A percentile compares a stretch with the other conserved stretches of the same genome.
These are phyloP conservation scores for Hemibagrus guttatus DNA, from an alignment of 2,797 vertebrate species.

Conservation along the genomic window DNA sequence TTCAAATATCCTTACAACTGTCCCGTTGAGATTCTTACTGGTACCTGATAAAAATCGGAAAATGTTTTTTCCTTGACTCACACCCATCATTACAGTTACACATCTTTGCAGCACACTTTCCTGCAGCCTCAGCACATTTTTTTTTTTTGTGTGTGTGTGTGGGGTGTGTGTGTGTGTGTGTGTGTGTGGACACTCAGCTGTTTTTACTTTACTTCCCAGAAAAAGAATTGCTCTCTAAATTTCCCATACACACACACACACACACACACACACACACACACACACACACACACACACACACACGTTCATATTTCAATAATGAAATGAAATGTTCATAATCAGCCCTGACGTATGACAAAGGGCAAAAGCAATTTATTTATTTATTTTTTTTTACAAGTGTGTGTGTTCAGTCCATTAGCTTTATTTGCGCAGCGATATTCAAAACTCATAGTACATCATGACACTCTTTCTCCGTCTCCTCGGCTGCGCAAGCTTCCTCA, in stretches of 20 bases:
- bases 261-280: constrained; percentile 27
- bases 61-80: not conserved
- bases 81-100: not conserved
- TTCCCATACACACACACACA: constrained; percentile 22
- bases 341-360: not conserved
- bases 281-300: not conserved
- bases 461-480: not conserved
- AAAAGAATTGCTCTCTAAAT: constrained; percentile 20
- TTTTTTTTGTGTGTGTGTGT: not conserved
- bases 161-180: constrained; percentile 18
- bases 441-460: not conserved
- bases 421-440: not conserved
- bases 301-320: constrained; percentile 30
- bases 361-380: not conserved
- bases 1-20: not conserved
- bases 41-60: constrained; percentile 7
- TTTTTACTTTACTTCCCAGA: constrained; percentile 35
- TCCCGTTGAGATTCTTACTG: constrained; percentile 12
- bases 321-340: not conserved
- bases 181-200: constrained; percentile 39
- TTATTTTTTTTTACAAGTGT: not conserved
- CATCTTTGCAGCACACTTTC: constrained; percentile 9
- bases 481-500: not conserved
- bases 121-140: constrained; percentile 5
- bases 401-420: constrained; percentile 9